Percentiles rank a stretch among this genome's conserved stretches.
These are phyloP conservation scores for Huso huso DNA, from an alignment of 2,797 vertebrate species.

Conservation along the genomic window DNA sequence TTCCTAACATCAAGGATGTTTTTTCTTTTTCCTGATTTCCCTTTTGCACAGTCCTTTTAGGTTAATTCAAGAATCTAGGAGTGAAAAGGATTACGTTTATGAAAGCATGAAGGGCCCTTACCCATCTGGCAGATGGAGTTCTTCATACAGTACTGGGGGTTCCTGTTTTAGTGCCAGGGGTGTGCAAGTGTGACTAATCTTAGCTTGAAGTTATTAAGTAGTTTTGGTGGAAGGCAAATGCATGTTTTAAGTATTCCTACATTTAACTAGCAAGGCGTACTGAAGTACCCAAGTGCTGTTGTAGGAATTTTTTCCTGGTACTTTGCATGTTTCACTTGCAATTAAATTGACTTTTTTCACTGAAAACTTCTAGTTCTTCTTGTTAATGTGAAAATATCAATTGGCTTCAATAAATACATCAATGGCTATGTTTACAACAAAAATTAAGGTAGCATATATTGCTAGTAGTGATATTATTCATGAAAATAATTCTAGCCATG, in stretches of 20 bases:
- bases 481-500: too few relatives aligned
- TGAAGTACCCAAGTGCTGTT: not conserved
- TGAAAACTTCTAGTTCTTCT: not conserved
- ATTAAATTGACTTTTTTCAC: not conserved
- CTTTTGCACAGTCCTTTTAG: too few relatives aligned
- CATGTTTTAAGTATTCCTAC: not conserved
- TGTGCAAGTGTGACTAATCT: not conserved
- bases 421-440: too few relatives aligned
- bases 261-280: not conserved
- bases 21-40: too few relatives aligned
- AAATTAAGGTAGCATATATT: too few relatives aligned
- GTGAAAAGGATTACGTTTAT: not conserved
- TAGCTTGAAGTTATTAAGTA: not conserved
- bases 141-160: not conserved
- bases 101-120: not conserved
- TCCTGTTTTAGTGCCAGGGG: not conserved
- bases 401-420: too few relatives aligned
- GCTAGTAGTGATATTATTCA: too few relatives aligned
- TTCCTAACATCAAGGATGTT: too few relatives aligned
- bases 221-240: not conserved
- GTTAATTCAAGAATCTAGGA: not conserved
- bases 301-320: not conserved
- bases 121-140: not conserved
- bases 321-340: not conserved
- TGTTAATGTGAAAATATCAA: not conserved